Conservation (phyloP, 2,797 vertebrate species). For the Chelon auratus region DNA sequence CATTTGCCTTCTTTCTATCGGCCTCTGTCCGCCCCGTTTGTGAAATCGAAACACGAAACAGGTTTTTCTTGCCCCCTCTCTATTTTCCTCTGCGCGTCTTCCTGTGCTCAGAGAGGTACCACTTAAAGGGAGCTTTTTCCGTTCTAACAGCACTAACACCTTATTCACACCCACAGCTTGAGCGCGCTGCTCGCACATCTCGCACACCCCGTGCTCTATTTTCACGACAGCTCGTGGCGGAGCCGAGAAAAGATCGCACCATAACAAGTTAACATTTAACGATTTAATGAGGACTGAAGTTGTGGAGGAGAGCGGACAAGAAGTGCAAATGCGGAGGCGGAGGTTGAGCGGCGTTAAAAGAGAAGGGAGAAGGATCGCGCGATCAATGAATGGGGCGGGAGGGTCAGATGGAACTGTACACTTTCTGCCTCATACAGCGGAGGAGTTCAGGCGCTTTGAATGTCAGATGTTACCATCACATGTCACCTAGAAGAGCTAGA, state of each 20-base stretch:
- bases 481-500: neutral
- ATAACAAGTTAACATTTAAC: constrained; percentile 59
- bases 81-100: neutral
- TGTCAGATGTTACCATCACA: constrained; percentile 3
- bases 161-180: constrained; percentile 77
- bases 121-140: constrained; percentile 54
- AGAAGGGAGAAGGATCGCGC: neutral
- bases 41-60: constrained; percentile 11
- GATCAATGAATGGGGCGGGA: constrained; percentile 2
- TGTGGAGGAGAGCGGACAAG: constrained; percentile 24
- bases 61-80: constrained; percentile 12
- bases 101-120: constrained; percentile 32
- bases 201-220: constrained; percentile 57
- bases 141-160: constrained; percentile 66
- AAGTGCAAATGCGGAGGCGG: constrained; percentile 39
- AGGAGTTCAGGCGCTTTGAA: neutral
- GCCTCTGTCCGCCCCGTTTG: neutral
- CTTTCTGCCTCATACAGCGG: neutral
- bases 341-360: constrained; percentile 26
- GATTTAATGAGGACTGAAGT: constrained; percentile 49
- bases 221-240: constrained; percentile 52
- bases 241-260: constrained; percentile 54
- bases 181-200: constrained; percentile 66
- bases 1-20: neutral
- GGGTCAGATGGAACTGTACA: neutral